A percentile compares a stretch with the other conserved stretches of the same genome.
Conservation (phyloP, 2,888 invertebrate species). For the Schizaphis graminum region DNA sequence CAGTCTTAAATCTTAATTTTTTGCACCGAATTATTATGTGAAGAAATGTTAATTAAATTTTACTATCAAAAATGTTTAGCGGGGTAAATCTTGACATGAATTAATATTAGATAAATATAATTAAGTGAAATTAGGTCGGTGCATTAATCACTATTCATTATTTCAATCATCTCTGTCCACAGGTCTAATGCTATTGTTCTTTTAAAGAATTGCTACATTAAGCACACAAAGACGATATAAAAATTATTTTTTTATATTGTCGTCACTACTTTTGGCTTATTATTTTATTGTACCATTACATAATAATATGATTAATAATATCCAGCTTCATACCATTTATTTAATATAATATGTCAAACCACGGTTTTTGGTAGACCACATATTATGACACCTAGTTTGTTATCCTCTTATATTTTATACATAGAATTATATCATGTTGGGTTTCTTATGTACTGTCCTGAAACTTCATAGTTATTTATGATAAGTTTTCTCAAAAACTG, state of each 20-base stretch:
- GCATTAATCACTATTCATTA: background rate
- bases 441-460: background rate
- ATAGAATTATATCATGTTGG: background rate
- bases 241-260: background rate
- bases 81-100: background rate
- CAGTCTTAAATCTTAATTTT: background rate
- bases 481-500: background rate
- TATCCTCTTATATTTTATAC: background rate
- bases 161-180: background rate
- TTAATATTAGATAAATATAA: background rate
- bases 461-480: background rate
- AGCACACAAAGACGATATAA: background rate
- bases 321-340: background rate
- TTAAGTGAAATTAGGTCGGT: background rate
- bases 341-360: background rate
- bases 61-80: background rate
- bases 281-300: background rate
- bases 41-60: background rate
- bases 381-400: background rate
- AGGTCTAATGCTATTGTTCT: background rate
- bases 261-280: background rate
- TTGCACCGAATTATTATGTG: background rate
- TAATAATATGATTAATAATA: background rate
- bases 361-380: background rate
- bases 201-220: background rate